phyloP scores from a whole-genome alignment of 2,113 vertebrate genomes.

The Cyphomyrus discorhynchus region DNA sequence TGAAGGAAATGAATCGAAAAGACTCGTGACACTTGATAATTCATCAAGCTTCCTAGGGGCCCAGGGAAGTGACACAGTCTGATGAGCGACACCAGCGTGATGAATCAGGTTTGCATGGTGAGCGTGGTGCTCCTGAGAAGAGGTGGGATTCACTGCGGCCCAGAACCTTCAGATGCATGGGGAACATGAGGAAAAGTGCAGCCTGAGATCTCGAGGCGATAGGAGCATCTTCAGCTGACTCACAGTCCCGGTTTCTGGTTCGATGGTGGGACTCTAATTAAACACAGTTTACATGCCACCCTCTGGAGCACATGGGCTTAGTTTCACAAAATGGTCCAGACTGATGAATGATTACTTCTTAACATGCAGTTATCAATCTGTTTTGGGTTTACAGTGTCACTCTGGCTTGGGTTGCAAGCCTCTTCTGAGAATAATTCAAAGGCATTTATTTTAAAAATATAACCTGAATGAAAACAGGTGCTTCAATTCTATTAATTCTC shows the following conservation, averaged over 20 bases:
- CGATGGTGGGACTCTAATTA: conserved; percentile 3
- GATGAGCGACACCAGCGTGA: background rate
- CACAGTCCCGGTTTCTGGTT: background rate
- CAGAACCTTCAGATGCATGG: background rate
- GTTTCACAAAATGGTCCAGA: background rate
- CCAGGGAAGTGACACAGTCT: background rate
- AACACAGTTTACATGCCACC: background rate
- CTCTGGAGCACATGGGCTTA: background rate
- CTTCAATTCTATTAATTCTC: background rate
- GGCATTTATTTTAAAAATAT: background rate
- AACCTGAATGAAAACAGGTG: background rate
- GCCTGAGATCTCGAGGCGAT: background rate
- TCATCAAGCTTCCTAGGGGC: background rate
- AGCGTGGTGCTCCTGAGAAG: background rate
- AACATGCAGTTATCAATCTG: background rate
- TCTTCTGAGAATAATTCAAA: background rate
- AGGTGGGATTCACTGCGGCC: background rate
- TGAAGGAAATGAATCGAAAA: background rate
- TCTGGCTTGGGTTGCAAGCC: background rate
- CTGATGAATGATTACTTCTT: background rate
- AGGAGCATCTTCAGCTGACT: background rate
- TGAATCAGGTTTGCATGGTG: background rate
- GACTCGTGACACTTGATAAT: background rate
- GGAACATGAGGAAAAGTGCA: background rate
- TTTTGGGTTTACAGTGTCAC: background rate